Evolutionary conservation across 2,113 vertebrate species (phyloP).

Genomic region (Rhinoderma darwinii): DNA sequence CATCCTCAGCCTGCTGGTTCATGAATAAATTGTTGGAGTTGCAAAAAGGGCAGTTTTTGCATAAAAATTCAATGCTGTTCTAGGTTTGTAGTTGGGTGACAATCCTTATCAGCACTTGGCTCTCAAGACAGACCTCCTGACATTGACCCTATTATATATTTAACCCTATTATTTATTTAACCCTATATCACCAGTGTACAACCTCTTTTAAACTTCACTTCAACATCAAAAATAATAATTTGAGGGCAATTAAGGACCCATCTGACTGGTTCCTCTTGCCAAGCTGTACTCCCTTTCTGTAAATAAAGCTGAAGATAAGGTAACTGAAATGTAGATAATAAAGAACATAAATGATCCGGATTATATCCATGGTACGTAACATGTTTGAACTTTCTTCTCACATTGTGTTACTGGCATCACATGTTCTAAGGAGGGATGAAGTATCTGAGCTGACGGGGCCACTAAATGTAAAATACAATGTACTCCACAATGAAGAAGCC

Average conservation of each 20-base stretch:
- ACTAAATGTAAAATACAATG: neutral
- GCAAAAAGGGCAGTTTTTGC: no score
- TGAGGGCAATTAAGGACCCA: neutral
- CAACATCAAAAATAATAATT: neutral
- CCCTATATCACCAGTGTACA: neutral
- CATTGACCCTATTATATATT: neutral
- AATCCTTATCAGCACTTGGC: no score
- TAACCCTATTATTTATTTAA: neutral
- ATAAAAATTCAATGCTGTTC: no score
- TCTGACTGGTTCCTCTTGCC: neutral
- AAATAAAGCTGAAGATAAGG: constrained; percentile 10
- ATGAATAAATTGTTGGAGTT: no score
- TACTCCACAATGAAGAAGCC: no score
- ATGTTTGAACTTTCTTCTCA: neutral
- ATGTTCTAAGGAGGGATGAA: neutral
- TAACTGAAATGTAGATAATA: neutral
- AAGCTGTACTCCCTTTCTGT: neutral
- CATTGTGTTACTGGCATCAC: no score
- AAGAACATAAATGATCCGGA: neutral
- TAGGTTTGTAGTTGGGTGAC: no score
- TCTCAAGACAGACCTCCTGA: no score
- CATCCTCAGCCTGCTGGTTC: no score
- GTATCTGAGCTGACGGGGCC: no score
- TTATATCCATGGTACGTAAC: neutral
- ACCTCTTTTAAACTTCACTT: neutral